Conservation (phyloP, 1,140 invertebrate genomes). For the Pentalonia nigronervosa region DNA sequence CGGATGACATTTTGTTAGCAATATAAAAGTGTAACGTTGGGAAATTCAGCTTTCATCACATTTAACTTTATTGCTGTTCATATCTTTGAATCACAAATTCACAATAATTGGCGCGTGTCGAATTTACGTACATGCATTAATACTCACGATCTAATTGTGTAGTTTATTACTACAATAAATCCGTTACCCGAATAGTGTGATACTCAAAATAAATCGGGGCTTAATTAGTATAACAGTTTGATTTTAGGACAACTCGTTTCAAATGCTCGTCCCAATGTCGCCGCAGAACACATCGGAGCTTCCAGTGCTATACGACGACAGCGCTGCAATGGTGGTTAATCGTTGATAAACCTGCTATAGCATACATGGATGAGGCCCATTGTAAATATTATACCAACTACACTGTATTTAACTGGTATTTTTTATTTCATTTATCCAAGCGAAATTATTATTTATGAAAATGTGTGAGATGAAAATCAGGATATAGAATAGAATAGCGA, state of each 20-base stretch:
- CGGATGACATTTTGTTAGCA: too few species aligned
- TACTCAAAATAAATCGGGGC: too few species aligned
- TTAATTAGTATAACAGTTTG: background rate
- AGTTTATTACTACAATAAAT: too few species aligned
- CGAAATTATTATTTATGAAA: background rate
- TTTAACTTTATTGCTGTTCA: background rate
- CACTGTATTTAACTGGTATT: background rate
- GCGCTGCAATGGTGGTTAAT: background rate
- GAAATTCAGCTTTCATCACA: background rate
- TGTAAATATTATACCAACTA: background rate
- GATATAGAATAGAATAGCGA: background rate
- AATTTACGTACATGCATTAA: background rate
- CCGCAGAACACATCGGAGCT: background rate
- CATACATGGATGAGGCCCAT: background rate
- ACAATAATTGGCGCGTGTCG: background rate
- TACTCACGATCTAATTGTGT: too few species aligned
- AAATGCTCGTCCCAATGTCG: background rate
- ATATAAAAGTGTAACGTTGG: background rate
- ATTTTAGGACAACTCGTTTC: background rate
- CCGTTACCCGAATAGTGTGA: too few species aligned
- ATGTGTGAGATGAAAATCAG: background rate
- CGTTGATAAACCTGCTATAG: background rate
- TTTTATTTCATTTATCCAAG: background rate
- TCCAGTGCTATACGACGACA: background rate
- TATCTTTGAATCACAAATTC: background rate